Evolutionary conservation across 2,888 invertebrate genomes (phyloP).

Genomic region (Poecilobothrus nobilitatus): DNA sequence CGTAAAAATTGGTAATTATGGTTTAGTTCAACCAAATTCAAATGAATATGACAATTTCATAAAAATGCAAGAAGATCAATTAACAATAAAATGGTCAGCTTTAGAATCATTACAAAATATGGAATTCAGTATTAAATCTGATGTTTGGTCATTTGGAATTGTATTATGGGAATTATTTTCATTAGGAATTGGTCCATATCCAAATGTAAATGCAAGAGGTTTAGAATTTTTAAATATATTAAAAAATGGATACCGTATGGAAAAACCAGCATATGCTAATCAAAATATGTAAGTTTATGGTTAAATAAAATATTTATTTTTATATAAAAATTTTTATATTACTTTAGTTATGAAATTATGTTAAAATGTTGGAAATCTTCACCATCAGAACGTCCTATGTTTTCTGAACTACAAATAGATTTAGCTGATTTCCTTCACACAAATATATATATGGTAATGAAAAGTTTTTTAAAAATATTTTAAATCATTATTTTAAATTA

Average conservation of each 20-base stretch:
- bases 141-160: slow-evolving; percentile 90
- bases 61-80: slow-evolving; percentile 73
- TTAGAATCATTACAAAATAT: slow-evolving; percentile 86
- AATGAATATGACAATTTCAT: slow-evolving; percentile 56
- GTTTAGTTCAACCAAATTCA: slow-evolving; percentile 76
- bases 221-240: slow-evolving; percentile 56
- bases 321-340: no score
- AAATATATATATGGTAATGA: no score
- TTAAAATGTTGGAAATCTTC: slow-evolving; percentile 74
- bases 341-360: slow-evolving; percentile 74
- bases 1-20: slow-evolving; percentile 95
- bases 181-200: slow-evolving; percentile 76
- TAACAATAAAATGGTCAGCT: slow-evolving; percentile 96
- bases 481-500: no score
- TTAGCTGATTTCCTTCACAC: no score
- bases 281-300: slow-evolving; percentile 66
- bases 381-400: slow-evolving; percentile 72
- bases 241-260: slow-evolving; percentile 79
- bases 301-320: no score
- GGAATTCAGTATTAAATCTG: slow-evolving; percentile 88
- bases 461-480: no score
- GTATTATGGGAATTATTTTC: slow-evolving; percentile 87
- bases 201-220: slow-evolving; percentile 65
- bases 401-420: slow-evolving; percentile 62
- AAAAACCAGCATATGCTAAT: slow-evolving; percentile 76